phyloP scores from a whole-genome alignment of 2,888 invertebrate species.

The Alentia gelatinosa region DNA sequence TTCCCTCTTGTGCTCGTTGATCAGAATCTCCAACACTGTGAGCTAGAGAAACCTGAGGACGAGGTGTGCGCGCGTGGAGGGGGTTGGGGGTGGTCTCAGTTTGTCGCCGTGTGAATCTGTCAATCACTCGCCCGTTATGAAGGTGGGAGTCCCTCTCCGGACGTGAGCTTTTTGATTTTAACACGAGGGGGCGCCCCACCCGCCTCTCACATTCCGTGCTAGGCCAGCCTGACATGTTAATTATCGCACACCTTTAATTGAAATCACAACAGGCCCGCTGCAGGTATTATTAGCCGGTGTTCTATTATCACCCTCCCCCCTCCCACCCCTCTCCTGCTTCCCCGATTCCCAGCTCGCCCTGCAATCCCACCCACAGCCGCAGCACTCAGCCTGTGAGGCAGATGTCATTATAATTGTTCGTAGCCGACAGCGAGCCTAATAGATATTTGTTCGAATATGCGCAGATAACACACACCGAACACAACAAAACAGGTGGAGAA shows the following conservation, averaged over 20 bases:
- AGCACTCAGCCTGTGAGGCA: neutral
- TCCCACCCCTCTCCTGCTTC: neutral
- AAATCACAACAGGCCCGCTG: conserved; percentile 37
- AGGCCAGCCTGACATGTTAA: conserved; percentile 37
- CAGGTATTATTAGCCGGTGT: conserved; percentile 42
- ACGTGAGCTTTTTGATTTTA: conserved; percentile 3
- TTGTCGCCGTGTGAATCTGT: neutral
- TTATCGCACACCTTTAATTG: conserved; percentile 29
- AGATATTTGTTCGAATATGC: neutral
- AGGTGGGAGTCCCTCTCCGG: neutral
- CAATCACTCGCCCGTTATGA: neutral
- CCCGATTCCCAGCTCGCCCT: neutral
- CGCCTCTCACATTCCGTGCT: conserved; percentile 35
- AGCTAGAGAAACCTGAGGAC: neutral
- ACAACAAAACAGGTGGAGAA: neutral
- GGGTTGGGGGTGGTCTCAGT: neutral
- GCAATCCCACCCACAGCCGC: neutral
- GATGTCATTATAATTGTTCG: conserved; percentile 38
- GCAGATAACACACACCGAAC: neutral
- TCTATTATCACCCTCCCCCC: neutral
- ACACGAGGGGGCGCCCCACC: neutral
- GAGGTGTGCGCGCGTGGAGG: neutral
- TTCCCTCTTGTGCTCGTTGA: neutral
- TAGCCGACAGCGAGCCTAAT: conserved; percentile 10
- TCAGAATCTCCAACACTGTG: too few relatives aligned